Percentiles rank a stretch among this genome's conserved stretches.
phyloP scores from a whole-genome alignment of 2,113 vertebrate species.

The Axis porcinus region DNA sequence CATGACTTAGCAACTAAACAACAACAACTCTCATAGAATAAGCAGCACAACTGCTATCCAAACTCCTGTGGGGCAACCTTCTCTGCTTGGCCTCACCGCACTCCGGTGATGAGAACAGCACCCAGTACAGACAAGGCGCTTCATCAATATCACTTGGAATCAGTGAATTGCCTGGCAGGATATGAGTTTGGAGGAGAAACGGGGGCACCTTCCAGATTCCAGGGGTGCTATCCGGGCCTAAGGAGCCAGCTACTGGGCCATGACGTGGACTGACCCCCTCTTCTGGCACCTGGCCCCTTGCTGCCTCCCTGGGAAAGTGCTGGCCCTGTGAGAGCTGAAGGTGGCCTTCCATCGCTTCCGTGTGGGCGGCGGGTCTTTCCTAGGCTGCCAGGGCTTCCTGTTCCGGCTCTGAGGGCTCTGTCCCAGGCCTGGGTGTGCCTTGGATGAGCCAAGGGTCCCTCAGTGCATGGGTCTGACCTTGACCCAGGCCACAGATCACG shows the following conservation, averaged over 20 bases:
- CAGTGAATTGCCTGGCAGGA: background rate
- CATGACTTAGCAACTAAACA: background rate
- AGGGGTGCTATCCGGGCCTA: background rate
- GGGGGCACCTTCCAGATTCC: background rate
- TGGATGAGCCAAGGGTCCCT: too few relatives aligned
- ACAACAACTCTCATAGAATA: background rate
- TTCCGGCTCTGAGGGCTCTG: background rate
- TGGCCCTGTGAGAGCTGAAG: background rate
- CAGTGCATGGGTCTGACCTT: background rate
- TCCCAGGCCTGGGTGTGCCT: background rate
- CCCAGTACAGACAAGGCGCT: background rate
- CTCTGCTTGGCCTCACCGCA: background rate
- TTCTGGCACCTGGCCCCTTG: background rate
- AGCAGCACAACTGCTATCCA: background rate
- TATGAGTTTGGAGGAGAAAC: background rate
- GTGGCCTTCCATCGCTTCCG: background rate
- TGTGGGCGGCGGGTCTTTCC: rapidly evolving
- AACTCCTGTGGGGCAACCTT: background rate
- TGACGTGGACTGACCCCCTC: background rate
- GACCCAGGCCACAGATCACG: background rate
- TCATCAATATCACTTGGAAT: background rate
- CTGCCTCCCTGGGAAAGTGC: background rate
- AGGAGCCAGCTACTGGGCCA: background rate
- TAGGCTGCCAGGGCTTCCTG: background rate
- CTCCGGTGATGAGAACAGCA: background rate